Percentiles rank a stretch among this genome's conserved stretches.
These are phyloP conservation scores for Papilio polyxenes DNA, from an alignment of 1,140 invertebrate genomes.

Conservation along the genomic window DNA sequence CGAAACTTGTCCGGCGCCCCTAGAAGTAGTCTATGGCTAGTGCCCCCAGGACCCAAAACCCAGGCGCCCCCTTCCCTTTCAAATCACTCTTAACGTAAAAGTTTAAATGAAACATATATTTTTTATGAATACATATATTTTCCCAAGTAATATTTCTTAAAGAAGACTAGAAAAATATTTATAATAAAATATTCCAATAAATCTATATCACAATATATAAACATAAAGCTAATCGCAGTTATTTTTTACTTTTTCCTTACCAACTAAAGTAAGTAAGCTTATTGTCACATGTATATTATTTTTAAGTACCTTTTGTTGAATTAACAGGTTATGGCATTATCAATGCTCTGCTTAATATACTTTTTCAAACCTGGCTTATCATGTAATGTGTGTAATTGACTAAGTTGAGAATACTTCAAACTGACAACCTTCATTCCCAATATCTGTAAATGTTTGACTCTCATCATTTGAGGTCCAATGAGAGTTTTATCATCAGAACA, in stretches of 20 bases:
- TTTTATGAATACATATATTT: conserved; percentile 27
- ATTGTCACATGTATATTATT: not conserved
- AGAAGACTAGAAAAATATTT: conserved; percentile 35
- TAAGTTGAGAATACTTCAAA: conserved; percentile 81
- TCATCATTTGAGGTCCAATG: conserved; percentile 84
- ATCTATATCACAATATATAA: conserved; percentile 21
- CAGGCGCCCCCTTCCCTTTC: not conserved
- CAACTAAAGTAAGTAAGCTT: not conserved
- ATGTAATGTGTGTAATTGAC: conserved; percentile 70
- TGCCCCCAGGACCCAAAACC: too few relatives aligned
- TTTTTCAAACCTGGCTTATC: conserved; percentile 59
- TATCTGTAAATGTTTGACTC: conserved; percentile 82
- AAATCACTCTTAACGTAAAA: not conserved
- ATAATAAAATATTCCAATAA: not conserved
- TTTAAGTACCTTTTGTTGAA: not conserved
- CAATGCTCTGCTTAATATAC: conserved; percentile 57
- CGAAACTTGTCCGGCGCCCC: too few relatives aligned
- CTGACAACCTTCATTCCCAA: conserved; percentile 84
- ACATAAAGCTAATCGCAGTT: not conserved
- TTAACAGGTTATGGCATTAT: conserved; percentile 48
- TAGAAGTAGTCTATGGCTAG: too few relatives aligned
- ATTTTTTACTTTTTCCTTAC: not conserved
- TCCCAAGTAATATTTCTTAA: conserved; percentile 27
- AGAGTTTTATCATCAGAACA: conserved; percentile 80
- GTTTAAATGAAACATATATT: conserved; percentile 36